These are phyloP conservation scores for Liolophura sinensis DNA, from an alignment of 1,140 invertebrate species.

Conservation along the genomic window DNA sequence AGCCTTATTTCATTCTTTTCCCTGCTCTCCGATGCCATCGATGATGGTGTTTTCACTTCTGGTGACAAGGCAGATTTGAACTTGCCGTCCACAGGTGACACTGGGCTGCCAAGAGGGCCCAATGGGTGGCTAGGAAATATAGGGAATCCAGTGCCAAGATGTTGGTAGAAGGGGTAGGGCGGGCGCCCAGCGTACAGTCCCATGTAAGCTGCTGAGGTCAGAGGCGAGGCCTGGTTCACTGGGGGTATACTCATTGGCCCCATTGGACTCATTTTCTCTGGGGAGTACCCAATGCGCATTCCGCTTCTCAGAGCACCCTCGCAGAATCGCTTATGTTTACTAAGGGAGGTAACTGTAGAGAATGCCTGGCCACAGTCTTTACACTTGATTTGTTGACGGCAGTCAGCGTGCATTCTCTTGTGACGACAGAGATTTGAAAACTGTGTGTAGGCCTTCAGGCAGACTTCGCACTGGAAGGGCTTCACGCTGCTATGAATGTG, in stretches of 20 bases:
- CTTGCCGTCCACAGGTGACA: conserved; percentile 8
- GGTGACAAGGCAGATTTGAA: too few species aligned
- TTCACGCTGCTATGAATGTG: conserved; percentile 99
- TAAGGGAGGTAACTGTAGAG: conserved; percentile 77
- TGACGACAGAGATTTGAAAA: conserved; percentile 99
- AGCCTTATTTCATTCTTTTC: too few species aligned
- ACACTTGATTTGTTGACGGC: conserved; percentile 69
- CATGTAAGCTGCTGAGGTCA: conserved; percentile 38
- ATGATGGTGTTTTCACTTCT: too few species aligned
- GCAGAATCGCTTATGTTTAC: conserved; percentile 67
- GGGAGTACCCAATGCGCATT: conserved; percentile 13
- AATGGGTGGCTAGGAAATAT: conserved; percentile 19
- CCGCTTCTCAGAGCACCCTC: conserved; percentile 59
- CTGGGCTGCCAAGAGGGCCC: conserved; percentile 10
- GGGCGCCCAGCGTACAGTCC: conserved; percentile 47
- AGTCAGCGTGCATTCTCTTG: conserved; percentile 95
- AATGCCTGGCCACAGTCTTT: conserved; percentile 90
- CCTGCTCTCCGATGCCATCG: too few species aligned
- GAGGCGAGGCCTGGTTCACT: conserved; percentile 15
- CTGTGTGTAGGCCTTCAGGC: conserved; percentile 94
- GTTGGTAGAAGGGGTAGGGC: conserved; percentile 47
- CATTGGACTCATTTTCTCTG: conserved; percentile 24
- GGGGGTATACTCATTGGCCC: conserved; percentile 32
- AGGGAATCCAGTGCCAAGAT: conserved; percentile 31
- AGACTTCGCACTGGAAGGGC: conserved; percentile 80